A percentile compares a stretch with the other conserved stretches of the same genome.
Evolutionary conservation across 1,140 invertebrate genomes (phyloP).

Genomic region (Alviniconcha marisindica): DNA sequence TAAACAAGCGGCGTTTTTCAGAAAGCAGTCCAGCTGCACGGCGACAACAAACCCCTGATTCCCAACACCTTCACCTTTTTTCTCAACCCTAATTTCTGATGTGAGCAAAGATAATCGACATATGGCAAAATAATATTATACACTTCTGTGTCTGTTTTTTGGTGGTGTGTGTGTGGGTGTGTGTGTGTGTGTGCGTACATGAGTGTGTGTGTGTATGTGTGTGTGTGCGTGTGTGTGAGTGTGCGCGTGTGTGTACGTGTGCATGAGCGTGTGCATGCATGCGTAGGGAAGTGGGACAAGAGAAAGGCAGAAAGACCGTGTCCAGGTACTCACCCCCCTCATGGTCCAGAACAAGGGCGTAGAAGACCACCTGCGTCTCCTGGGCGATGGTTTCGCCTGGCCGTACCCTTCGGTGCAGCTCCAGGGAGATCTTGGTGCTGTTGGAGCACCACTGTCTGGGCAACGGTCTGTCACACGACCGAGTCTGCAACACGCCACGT

Average conservation of each 20-base stretch:
- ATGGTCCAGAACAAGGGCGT: constrained; percentile 27
- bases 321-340: constrained; percentile 14
- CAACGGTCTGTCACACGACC: not conserved
- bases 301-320: too few species aligned
- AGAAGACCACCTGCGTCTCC: not conserved
- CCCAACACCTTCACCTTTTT: too few species aligned
- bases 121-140: too few species aligned
- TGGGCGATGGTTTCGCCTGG: not conserved
- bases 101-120: not conserved
- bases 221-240: not conserved
- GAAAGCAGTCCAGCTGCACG: too few species aligned
- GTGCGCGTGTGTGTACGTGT: not conserved
- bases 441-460: constrained; percentile 23
- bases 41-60: too few species aligned
- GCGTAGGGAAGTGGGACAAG: not conserved
- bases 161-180: not conserved
- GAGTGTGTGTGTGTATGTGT: not conserved
- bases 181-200: too few species aligned
- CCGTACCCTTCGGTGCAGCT: not conserved
- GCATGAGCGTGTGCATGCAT: too few species aligned
- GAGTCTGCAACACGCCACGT: not conserved
- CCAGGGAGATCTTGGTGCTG: constrained; percentile 2
- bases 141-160: too few species aligned
- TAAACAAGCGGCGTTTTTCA: too few species aligned
- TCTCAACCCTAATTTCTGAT: too few species aligned